These are phyloP conservation scores for Aphidius ervi DNA, from an alignment of 1,140 invertebrate genomes.

Conservation along the genomic window DNA sequence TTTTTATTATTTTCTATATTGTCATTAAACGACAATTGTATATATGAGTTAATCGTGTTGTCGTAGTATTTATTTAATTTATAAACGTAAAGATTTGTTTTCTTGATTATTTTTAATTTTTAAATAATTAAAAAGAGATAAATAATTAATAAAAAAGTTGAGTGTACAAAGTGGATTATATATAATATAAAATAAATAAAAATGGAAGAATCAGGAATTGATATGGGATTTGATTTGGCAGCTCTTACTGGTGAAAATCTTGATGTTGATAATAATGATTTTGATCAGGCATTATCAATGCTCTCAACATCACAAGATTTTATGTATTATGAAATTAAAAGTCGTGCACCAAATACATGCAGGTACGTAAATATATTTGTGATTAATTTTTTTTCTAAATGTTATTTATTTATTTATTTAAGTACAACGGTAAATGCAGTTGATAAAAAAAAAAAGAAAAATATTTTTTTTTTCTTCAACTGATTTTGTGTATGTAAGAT, in stretches of 20 bases:
- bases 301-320: slow-evolving; percentile 56
- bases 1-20: no score
- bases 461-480: no score
- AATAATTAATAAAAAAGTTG: no score
- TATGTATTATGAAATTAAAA: slow-evolving; percentile 67
- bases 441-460: no score
- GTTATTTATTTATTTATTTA: neutral
- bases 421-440: neutral
- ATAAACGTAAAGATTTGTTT: no score
- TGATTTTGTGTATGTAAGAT: no score
- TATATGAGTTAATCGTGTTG: no score
- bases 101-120: no score
- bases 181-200: slow-evolving; percentile 7
- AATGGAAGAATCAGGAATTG: slow-evolving; percentile 64
- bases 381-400: neutral
- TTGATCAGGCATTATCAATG: slow-evolving; percentile 39
- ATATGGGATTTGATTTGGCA: slow-evolving; percentile 68
- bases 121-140: no score
- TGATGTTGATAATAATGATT: slow-evolving; percentile 42
- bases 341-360: slow-evolving; percentile 59
- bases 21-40: no score
- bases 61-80: no score
- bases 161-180: no score
- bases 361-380: slow-evolving; percentile 52
- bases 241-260: slow-evolving; percentile 58